Conservation (phyloP, 2,113 vertebrate genomes). For the Crotalus horridus region DNA sequence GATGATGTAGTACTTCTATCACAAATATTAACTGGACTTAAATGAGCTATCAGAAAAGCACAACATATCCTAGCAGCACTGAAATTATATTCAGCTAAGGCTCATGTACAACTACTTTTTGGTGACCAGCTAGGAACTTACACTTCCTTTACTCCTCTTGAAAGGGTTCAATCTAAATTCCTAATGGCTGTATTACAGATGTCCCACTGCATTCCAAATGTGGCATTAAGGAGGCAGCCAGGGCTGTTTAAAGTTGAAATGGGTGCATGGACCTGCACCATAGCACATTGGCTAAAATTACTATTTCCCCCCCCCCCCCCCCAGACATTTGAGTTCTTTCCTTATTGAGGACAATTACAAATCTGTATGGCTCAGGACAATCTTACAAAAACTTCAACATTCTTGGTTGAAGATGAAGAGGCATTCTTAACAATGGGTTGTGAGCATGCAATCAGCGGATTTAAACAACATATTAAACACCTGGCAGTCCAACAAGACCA, state of each 20-base stretch:
- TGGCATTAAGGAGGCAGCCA: background rate
- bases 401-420: background rate
- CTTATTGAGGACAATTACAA: background rate
- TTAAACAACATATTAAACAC: background rate
- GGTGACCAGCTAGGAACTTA: background rate
- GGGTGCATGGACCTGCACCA: background rate
- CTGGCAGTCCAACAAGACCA: background rate
- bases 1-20: background rate
- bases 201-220: background rate
- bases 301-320: rapidly evolving
- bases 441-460: background rate
- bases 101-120: background rate
- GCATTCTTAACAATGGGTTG: background rate
- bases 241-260: background rate
- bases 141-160: background rate
- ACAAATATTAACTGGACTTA: background rate
- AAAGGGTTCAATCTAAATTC: background rate
- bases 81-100: background rate
- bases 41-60: background rate
- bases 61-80: background rate
- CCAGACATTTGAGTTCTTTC: background rate
- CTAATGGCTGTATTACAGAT: background rate
- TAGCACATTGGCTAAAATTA: background rate
- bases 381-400: background rate
- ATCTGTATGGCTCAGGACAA: background rate